Percentiles rank a stretch among this genome's conserved stretches.
These are phyloP conservation scores for Drosophila kepulauana DNA, from an alignment of 1,140 invertebrate genomes.

Conservation along the genomic window DNA sequence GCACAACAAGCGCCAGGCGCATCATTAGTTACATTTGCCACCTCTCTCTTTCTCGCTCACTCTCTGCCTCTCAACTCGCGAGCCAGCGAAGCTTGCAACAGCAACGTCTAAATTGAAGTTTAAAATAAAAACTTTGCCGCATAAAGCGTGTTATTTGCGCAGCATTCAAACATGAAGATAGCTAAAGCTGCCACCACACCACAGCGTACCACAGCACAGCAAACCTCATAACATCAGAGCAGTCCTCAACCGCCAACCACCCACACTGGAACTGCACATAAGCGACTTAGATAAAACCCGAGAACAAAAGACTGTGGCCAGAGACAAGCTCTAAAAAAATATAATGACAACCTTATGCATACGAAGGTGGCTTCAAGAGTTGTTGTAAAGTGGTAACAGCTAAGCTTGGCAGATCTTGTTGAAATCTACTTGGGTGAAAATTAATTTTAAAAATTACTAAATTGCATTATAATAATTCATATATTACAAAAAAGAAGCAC, in stretches of 20 bases:
- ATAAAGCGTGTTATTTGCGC: conserved; percentile 74
- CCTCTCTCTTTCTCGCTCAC: background rate
- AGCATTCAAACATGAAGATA: conserved; percentile 45
- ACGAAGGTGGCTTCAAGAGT: conserved; percentile 18
- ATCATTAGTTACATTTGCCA: conserved; percentile 74
- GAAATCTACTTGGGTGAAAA: no score
- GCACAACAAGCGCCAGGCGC: conserved; percentile 62
- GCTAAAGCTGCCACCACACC: conserved; percentile 17
- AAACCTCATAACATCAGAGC: no score
- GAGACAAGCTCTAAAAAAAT: conserved; percentile 68
- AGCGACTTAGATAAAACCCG: conserved; percentile 69
- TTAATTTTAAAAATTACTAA: no score
- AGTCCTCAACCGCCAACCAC: background rate
- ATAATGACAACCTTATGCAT: conserved; percentile 61
- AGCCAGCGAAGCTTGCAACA: conserved; percentile 13
- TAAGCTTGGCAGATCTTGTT: no score
- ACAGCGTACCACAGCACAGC: no score
- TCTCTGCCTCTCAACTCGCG: conserved; percentile 15
- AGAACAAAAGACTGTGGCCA: conserved; percentile 74
- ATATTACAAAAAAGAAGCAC: no score
- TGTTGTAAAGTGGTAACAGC: background rate
- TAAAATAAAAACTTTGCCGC: conserved; percentile 77
- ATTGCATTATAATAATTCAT: no score
- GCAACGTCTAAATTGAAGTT: conserved; percentile 75
- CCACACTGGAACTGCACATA: conserved; percentile 53